Evolutionary conservation across 2,113 vertebrate species (phyloP), one percentile per base, ranked within the genome.

Genomic region (Microcebus ravelobensis): DNA sequence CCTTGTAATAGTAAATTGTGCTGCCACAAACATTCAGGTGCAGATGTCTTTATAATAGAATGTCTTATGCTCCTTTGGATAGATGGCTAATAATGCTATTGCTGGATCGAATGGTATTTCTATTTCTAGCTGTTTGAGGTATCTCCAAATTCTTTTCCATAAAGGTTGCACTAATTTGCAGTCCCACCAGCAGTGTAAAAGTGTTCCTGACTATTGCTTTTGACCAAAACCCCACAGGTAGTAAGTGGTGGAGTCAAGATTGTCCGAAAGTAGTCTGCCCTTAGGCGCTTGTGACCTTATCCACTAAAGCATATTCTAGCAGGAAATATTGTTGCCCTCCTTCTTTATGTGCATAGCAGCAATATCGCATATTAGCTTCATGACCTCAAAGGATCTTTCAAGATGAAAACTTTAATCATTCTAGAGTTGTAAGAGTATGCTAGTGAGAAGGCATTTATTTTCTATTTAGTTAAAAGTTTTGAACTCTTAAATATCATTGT

Each of bases 331-430:
- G 23, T 1, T 61, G 31, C n/a, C 7, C 8, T 84, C 29, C 5
- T 87, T 87, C 83, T 68, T 48, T 2, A 94, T 6, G 25, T n/a
- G 11, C 21, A 31, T 31, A 76, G 42, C 55, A 74, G 20, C 63
- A 68, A 73, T 34, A 86, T 10, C 36, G 82, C 8, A 73, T 1
- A 48, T 67, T 52, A 88, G 57, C 8, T 81, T 92, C 59, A 63
- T 7, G 42, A 57, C 50, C 8, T 59, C 27, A 34, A 80, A 93
- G 25, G 10, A 89, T 82, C 61, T 76, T 84, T n/a, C 74, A 94
- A 59, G 59, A 90, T 39, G n/a, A 97, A 96, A 70, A 77, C 0
- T 57, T 94, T 59, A 83, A 91, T 83, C 23, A 48, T 76, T 70
- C 52, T 68, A 85, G 65, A 95, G 3, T 67, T 87, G 11, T 6